Base-by-base conservation (phyloP, 23 tunicate genomes). In the Ciona savignyi region DNA sequence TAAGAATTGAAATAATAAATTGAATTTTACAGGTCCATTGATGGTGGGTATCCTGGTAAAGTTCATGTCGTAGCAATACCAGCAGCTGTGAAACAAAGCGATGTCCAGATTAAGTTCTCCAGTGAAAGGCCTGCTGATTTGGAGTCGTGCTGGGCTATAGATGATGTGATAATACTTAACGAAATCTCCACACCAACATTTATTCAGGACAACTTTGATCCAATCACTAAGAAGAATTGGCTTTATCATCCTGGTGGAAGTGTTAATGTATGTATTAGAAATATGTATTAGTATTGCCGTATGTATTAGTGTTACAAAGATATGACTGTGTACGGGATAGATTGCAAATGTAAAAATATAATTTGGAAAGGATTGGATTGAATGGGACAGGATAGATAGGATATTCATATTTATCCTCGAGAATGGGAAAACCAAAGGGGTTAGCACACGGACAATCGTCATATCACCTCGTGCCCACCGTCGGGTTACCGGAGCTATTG, bases 61-160 rank as follows among this genome's bases (percentile, higher is more conserved):
- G 65, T 66, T 0, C 90, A 78, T 35, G 65, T 85, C 23, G 56
- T 67, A 22, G 70, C 69, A 1, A 31, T 90, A 1, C 90, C 97
- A 2, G 60, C 23, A n/a, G 78, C 34, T 4, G 90, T 81, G 22
- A 90, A 68, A 71, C 6, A 42, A 4, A 86, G 32, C 32, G 67
- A 79, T 22, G 74, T 65, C 29, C 25, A 78, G 27, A 27, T 90
- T 2, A 74, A 64, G 34, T 83, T 81, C 75, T 78, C 85, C n/a
- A 81, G 83, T 29, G 63, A 70, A 22, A 70, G 76, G 1, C n/a
- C n/a, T n/a, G 19, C 42, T 31, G 2, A 15, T 2, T 71, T 25
- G n/a, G 27, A n/a, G 3, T 84, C 84, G 1, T 90, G 97, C 48
- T 79, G 81, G 81, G 86, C 76, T n/a, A 34, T 90, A 48, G 97